These are phyloP conservation scores for Porphyrio hochstetteri DNA, from an alignment of 2,113 vertebrate species.

Conservation along the genomic window DNA sequence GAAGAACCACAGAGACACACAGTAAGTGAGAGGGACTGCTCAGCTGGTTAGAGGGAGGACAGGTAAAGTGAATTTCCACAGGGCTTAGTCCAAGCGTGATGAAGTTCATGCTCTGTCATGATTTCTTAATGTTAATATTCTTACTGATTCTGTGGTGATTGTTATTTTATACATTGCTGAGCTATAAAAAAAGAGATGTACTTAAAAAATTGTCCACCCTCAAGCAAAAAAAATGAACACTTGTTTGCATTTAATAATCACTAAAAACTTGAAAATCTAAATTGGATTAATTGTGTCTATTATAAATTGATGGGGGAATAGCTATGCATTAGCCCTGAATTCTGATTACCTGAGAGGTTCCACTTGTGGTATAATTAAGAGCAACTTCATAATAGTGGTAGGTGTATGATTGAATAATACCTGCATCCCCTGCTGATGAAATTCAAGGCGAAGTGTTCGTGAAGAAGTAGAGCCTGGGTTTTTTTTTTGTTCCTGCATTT, in stretches of 20 bases:
- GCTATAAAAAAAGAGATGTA: not conserved
- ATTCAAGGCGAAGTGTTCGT: slow-evolving; percentile 37
- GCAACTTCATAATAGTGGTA: slow-evolving; percentile 52
- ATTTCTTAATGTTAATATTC: not conserved
- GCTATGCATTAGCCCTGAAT: slow-evolving; percentile 69
- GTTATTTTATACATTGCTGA: slow-evolving; percentile 10
- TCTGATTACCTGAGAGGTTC: slow-evolving; percentile 75
- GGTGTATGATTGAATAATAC: slow-evolving; percentile 67
- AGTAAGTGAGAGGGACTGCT: not conserved
- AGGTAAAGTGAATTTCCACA: not conserved
- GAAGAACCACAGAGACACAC: not conserved
- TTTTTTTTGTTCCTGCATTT: not conserved
- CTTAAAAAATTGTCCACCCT: not conserved
- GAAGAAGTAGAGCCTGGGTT: not conserved
- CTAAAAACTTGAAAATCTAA: slow-evolving; percentile 65
- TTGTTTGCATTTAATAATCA: slow-evolving; percentile 68
- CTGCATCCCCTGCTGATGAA: slow-evolving; percentile 61
- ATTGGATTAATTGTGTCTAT: slow-evolving; percentile 74
- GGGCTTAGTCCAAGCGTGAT: not conserved
- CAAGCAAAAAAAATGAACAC: slow-evolving; percentile 38
- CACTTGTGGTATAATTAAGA: slow-evolving; percentile 73
- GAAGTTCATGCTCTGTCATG: not conserved
- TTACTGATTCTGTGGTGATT: not conserved
- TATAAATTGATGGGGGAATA: slow-evolving; percentile 71
- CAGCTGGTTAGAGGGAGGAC: not conserved